Base-by-base conservation (phyloP, 2,797 vertebrate genomes). In the Molothrus ater region DNA sequence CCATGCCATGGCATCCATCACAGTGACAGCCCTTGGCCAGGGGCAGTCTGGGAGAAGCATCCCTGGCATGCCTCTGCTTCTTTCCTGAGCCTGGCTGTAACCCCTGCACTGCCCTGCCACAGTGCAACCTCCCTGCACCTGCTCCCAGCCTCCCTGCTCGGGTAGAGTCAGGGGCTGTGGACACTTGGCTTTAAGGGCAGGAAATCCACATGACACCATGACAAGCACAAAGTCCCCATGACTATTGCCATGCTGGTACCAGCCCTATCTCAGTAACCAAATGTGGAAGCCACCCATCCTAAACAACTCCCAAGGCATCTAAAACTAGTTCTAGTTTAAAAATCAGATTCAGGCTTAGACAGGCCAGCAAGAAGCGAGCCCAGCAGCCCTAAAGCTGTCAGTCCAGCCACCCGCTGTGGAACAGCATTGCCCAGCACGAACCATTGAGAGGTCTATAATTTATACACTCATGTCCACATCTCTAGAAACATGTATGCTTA, bases 191-290 rank as follows among this genome's bases (percentile, higher is more conserved):
- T 66, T 76, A 85, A 83, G 80, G 34, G 20, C 28, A 90, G 70
- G 40, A 75, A 90, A 84, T 38, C 9, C 59, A 61, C 57, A 34
- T 3, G 18, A 28, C 34, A 79, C 13, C 19, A 19, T 26, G 31
- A 56, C 21, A 85, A 88, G 25, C 28, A 72, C 0, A 0, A 89
- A 66, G 28, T 21, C 16, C 56, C n/a, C 0, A 0, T 25, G 17
- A 68, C 51, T 80, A 13, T 7, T 73, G 22, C 43, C 20, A 12
- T 40, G 19, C 34, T 71, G 28, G 15, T 78, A 54, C 38, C 59
- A 66, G 80, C 16, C 4, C 16, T 65, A 31, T 26, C 34, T 65
- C 68, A 78, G 42, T 38, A 85, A 60, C 8, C 3, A 69, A n/a
- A 28, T 2, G 1, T 25, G 9, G 51, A 54, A 31, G 6, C 51